Conservation (phyloP, 2,888 invertebrate species). For the Osedax fenrisi region DNA sequence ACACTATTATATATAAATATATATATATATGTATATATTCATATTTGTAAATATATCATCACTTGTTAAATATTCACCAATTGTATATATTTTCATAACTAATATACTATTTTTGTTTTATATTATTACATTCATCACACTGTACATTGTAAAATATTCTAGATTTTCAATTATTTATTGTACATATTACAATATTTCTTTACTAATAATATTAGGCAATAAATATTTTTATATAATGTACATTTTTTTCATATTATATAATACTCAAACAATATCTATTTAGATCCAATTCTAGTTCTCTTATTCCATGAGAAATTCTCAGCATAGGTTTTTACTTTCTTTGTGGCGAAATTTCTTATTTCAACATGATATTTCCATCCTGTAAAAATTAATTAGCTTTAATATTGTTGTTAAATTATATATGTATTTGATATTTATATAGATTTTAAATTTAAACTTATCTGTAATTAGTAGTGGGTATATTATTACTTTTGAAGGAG, state of each 20-base stretch:
- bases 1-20: too few species aligned
- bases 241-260: background rate
- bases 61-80: background rate
- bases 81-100: background rate
- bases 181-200: background rate
- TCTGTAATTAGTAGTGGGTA: too few species aligned
- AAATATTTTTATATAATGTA: background rate
- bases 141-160: background rate
- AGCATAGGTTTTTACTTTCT: slow-evolving; percentile 78
- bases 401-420: background rate
- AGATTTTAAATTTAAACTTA: too few species aligned
- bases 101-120: background rate
- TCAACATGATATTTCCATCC: slow-evolving; percentile 79
- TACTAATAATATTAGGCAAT: background rate
- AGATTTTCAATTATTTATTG: background rate
- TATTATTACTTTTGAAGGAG: too few species aligned
- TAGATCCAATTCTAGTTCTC: slow-evolving; percentile 83
- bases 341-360: slow-evolving; percentile 61
- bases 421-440: background rate
- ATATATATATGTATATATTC: background rate
- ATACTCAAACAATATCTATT: slow-evolving; percentile 53
- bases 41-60: background rate
- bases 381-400: slow-evolving; percentile 35
- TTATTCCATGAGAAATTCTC: slow-evolving; percentile 91
- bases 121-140: background rate